These are phyloP conservation scores for zebrafish (Danio rerio) DNA, from an alignment of 2,113 vertebrate genomes.

Conservation along the genomic window DNA sequence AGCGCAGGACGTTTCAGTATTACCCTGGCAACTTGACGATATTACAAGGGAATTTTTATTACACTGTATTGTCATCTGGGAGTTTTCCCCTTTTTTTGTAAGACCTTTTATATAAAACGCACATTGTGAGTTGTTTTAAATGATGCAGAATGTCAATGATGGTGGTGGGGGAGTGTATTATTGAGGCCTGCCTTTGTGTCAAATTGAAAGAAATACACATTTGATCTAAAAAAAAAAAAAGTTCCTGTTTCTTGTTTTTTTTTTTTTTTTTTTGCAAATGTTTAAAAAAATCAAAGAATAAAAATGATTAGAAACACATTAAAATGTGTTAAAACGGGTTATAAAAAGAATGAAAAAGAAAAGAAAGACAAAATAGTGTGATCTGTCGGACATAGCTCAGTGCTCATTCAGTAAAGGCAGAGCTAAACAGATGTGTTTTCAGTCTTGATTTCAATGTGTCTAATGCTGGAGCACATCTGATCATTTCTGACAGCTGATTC, in stretches of 20 bases:
- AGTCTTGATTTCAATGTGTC: too few relatives aligned
- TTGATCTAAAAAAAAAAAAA: background rate
- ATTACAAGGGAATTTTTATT: conserved; percentile 57
- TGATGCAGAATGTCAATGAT: conserved; percentile 25
- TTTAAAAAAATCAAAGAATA: background rate
- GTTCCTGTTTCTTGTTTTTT: conserved; percentile 17
- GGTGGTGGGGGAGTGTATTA: conserved; percentile 20
- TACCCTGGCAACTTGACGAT: conserved; percentile 55
- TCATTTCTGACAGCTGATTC: too few relatives aligned
- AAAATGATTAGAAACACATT: too few relatives aligned
- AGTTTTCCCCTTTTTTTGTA: conserved; percentile 56
- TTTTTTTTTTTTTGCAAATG: background rate
- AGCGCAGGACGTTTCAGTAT: conserved; percentile 33
- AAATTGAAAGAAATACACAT: conserved; percentile 49
- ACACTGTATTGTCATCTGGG: conserved; percentile 47
- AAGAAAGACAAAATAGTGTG: too few relatives aligned
- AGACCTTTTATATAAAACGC: conserved; percentile 61
- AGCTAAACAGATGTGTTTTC: too few relatives aligned
- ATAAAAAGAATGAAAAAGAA: too few relatives aligned
- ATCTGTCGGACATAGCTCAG: too few relatives aligned
- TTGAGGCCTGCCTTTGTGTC: conserved; percentile 34
- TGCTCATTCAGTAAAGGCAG: too few relatives aligned
- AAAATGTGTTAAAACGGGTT: too few relatives aligned
- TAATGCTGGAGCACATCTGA: too few relatives aligned
- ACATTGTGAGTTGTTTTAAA: conserved; percentile 7